Percentiles rank a stretch among this genome's conserved stretches.
Conservation (phyloP, 2,888 invertebrate species). For the Plusia festucae region DNA sequence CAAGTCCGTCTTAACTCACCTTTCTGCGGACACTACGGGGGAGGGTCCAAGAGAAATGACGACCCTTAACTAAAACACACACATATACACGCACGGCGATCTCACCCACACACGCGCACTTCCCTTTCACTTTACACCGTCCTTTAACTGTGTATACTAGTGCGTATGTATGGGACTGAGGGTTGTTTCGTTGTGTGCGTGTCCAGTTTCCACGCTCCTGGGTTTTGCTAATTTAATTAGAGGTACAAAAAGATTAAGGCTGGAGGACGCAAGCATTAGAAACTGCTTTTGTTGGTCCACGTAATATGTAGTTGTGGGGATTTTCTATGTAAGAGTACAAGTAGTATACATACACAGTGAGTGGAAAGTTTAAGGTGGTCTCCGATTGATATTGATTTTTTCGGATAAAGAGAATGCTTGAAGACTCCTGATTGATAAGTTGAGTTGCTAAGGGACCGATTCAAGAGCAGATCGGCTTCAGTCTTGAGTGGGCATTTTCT, state of each 20-base stretch:
- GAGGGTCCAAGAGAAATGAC: constrained; percentile 90
- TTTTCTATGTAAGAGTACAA: constrained; percentile 25
- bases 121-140: constrained; percentile 65
- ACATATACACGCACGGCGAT: constrained; percentile 81
- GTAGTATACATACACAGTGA: constrained; percentile 1
- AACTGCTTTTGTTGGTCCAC: constrained; percentile 82
- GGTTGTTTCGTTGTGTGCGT: constrained; percentile 73
- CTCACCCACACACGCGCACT: constrained; percentile 71
- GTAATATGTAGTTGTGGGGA: constrained; percentile 56
- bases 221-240: constrained; percentile 90
- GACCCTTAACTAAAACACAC: constrained; percentile 90
- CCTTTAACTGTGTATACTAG: constrained; percentile 62
- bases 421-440: constrained; percentile 49
- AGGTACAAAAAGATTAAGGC: constrained; percentile 89
- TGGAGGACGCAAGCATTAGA: constrained; percentile 85
- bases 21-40: constrained; percentile 89
- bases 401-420: constrained; percentile 42
- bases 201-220: constrained; percentile 88
- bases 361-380: constrained; percentile 18
- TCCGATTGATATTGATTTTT: constrained; percentile 51
- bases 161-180: constrained; percentile 59
- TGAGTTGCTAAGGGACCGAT: constrained; percentile 38
- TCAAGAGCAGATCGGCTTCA: constrained; percentile 19
- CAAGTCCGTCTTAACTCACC: constrained; percentile 85
- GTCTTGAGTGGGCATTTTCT: constrained; percentile 21